Base-by-base conservation (phyloP, 2,113 vertebrate species). In the Thunnus thynnus region DNA sequence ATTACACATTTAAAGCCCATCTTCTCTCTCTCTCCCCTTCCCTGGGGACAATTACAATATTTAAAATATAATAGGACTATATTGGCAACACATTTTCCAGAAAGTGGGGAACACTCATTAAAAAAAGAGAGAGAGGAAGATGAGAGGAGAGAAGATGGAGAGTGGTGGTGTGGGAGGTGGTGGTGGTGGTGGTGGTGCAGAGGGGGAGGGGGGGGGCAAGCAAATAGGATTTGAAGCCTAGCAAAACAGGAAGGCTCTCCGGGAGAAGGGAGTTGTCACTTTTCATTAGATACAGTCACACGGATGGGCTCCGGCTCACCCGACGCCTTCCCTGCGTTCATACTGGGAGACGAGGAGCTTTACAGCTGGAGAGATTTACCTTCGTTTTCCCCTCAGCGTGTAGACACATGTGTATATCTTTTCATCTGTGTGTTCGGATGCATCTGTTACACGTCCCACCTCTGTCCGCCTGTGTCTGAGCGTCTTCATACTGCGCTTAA, bases 211-310 rank as follows among this genome's bases (percentile, higher is more conserved):
- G 64, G 12, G 48, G 20, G 66, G 41, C 12, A 48, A 71, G 77
- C 80, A 82, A 88, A 88, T 88, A 55, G 71, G 88, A 88, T 86
- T 88, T 88, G 83, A 90, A 88, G 81, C 67, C 67, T 63, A 86
- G 80, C 78, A 80, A 90, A 88, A 76, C 78, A 81, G 88, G 72
- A 74, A 65, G 72, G 65, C 83, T 88, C 82, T 83, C 71, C 0
- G 69, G 78, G 87, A 85, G 81, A 88, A 71, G 76, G 63, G 70
- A 85, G 82, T 80, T 88, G 90, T 85, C 88, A 84, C 84, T 88
- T 90, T 90, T 67, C 74, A 90, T 91, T 90, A 88, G 88, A 44
- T 18, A 65, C 87, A 78, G 80, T 51, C 1, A 7, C 55, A 13
- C 5, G 25, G 86, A 88, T 14, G 71, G 47, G 54, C 57, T 48